Evolutionary conservation across 2,113 vertebrate genomes (phyloP), one percentile per base, ranked within the genome.

Genomic region (Guaruba guarouba): DNA sequence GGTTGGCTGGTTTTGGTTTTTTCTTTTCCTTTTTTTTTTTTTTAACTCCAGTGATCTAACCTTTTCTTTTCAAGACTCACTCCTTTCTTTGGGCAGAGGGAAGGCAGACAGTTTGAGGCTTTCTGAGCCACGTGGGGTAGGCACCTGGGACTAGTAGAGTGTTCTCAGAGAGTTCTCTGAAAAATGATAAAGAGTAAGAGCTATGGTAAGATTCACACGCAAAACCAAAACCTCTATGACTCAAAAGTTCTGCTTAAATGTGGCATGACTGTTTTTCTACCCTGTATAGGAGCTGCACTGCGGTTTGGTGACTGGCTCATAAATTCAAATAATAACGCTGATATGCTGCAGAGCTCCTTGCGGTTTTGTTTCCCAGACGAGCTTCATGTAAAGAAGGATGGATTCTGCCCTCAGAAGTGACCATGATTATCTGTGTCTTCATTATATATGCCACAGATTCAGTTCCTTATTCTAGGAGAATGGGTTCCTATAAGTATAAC

Each of bases 361-460:
- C 0, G 0, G 14, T 81, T 95, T 83, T 78, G 62, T 41, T 89
- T 86, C 28, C 54, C 63, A 48, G 37, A 81, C 87, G 80, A 86
- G 29, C 25, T 75, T 91, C 81, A 51, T 73, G 44, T 10, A 44
- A 82, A 54, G 48, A 93, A 73, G 81, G 33, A 88, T 87, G 78
- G 81, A 85, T 95, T 95, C 83, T 91, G 46, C 59, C 57, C 76
- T 88, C 80, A 41, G 54, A 89, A 96, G 92, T 80, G 91, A 76
- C 63, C 86, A 82, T 66, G 80, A 84, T 93, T 95, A 93, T 85
- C 88, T 96, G 87, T 88, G 44, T 35, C n/a, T 84, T 83, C 63
- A 91, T 95, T 94, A 88, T 54, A 79, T 39, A 96, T 92, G 91
- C 93, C 87, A 84, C 44, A 95, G 83, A 96, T 89, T 94, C 90